Base-by-base conservation (phyloP, 1,140 invertebrate species). In the Drosophila albomicans region DNA sequence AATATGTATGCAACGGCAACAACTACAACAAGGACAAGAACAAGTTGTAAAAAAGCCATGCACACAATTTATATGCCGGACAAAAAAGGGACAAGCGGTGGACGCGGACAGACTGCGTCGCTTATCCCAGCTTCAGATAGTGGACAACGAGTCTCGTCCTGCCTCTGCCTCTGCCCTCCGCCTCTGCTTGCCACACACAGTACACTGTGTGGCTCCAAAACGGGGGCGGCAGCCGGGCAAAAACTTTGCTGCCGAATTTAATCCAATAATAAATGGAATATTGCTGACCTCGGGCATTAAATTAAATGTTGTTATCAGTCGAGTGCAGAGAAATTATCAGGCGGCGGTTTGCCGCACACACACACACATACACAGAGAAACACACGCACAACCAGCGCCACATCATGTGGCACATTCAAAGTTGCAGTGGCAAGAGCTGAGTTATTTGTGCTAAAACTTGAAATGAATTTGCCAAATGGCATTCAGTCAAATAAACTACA, bases 251-350 rank as follows among this genome's bases (percentile, higher is more conserved):
- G 87, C 91, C 91, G 77, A 91, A 92, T 86, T 89, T 92, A 92
- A 92, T 92, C 91, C 91, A 92, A 92, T 92, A 92, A 92, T 90
- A 91, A 92, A 92, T 92, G 91, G 91, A 91, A 92, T 92, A 91
- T 92, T 92, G 91, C 91, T 92, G 91, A 92, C 91, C 91, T 92
- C 91, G 91, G 91, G 91, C 89, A 92, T 92, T 92, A 92, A 92
- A 92, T 92, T 92, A 92, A 92, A 92, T 91, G 91, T 89, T 92
- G 91, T 92, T 92, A 92, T 92, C 91, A 91, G 91, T 79, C 78
- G 89, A 86, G 79, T 91, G 91, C 91, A 91, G 91, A 81, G 76
- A 91, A 91, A 92, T 92, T 92, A 92, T 92, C 91, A 91, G 74
- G 66, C 76, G 49, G 57, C 62, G 74, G 61, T 58, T 69, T 71